phyloP scores from a whole-genome alignment of 1,140 invertebrate genomes.

The Trachelipus rathkii region DNA sequence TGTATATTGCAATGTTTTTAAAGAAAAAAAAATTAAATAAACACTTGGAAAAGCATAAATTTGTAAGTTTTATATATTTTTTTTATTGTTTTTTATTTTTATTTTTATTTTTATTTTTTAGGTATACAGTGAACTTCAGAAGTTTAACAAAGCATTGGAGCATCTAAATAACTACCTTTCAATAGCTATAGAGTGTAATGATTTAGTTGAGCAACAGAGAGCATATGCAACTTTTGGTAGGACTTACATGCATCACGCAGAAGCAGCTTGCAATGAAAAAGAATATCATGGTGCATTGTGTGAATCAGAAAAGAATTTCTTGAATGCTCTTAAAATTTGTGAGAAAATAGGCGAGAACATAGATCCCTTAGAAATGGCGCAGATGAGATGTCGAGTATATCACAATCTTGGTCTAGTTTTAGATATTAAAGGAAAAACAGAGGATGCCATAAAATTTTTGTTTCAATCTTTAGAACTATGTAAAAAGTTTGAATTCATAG shows the following conservation, averaged over 20 bases:
- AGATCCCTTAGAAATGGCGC: constrained; percentile 61
- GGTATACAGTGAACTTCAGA: constrained; percentile 69
- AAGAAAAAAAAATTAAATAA: too few relatives aligned
- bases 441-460: constrained; percentile 62
- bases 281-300: constrained; percentile 54
- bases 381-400: constrained; percentile 76
- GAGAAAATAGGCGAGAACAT: constrained; percentile 47
- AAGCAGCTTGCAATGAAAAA: constrained; percentile 54
- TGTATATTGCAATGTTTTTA: too few relatives aligned
- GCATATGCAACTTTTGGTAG: constrained; percentile 84
- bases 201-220: constrained; percentile 78
- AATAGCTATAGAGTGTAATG: constrained; percentile 57
- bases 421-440: constrained; percentile 64
- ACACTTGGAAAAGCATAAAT: too few relatives aligned
- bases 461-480: constrained; percentile 64
- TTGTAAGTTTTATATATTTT: too few relatives aligned
- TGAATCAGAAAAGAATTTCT: constrained; percentile 69
- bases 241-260: constrained; percentile 69
- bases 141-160: constrained; percentile 71
- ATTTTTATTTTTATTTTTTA: constrained; percentile 55
- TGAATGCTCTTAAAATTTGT: constrained; percentile 61
- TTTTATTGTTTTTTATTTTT: too few relatives aligned
- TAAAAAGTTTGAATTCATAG: constrained; percentile 65
- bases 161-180: constrained; percentile 73
- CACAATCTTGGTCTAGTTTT: constrained; percentile 79